Percentiles rank a stretch among this genome's conserved stretches.
These are phyloP conservation scores for Hoplias malabaricus DNA, from an alignment of 2,113 vertebrate species.

Conservation along the genomic window DNA sequence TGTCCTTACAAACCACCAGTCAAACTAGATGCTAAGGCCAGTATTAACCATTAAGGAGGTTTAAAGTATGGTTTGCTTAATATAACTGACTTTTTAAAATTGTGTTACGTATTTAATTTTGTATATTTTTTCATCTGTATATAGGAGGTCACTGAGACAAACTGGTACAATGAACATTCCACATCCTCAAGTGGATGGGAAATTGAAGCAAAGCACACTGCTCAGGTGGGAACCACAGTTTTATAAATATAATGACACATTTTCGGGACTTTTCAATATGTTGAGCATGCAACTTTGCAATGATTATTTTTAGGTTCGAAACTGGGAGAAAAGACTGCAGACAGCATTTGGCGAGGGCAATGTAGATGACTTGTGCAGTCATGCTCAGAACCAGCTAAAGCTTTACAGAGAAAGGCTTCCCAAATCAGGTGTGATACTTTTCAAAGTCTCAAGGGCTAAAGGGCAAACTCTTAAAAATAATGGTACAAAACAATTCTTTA, in stretches of 20 bases:
- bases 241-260: neutral
- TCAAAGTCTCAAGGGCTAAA: neutral
- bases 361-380: constrained; percentile 54
- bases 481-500: too few species aligned
- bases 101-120: too few species aligned
- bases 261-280: neutral
- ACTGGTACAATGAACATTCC: constrained; percentile 67
- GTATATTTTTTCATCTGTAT: neutral
- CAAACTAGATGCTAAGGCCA: constrained; percentile 68
- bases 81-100: too few species aligned
- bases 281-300: neutral
- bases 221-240: constrained; percentile 54
- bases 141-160: constrained; percentile 68
- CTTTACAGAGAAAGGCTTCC: constrained; percentile 59
- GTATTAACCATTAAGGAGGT: constrained; percentile 55
- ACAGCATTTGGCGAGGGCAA: constrained; percentile 41
- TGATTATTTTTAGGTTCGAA: constrained; percentile 53
- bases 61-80: too few species aligned
- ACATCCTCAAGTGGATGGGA: constrained; percentile 52
- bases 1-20: constrained; percentile 61
- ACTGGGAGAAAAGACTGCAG: constrained; percentile 71
- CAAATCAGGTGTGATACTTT: constrained; percentile 29
- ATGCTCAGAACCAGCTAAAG: constrained; percentile 57
- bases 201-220: constrained; percentile 58
- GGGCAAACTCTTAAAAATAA: neutral